Conservation (phyloP, 2,888 invertebrate genomes). For the Trichacis sp. region DNA sequence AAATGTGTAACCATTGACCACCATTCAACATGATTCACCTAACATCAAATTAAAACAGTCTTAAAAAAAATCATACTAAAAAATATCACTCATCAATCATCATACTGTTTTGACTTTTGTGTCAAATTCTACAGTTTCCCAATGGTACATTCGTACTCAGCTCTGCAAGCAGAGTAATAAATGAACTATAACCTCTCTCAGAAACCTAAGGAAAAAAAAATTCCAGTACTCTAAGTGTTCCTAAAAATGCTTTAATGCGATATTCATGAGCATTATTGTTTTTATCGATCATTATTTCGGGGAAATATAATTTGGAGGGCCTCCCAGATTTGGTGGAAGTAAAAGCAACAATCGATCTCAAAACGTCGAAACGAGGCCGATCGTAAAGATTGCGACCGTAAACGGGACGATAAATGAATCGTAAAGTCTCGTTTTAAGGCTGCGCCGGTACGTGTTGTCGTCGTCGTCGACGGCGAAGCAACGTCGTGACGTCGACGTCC, state of each 20-base stretch:
- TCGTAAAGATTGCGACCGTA: slow-evolving; percentile 53
- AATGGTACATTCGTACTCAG: no score
- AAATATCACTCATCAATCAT: no score
- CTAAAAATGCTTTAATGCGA: not conserved
- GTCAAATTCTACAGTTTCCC: no score
- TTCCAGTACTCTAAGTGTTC: not conserved
- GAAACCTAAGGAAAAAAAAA: not conserved
- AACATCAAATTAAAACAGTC: no score
- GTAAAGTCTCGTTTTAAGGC: slow-evolving; percentile 49
- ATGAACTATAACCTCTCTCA: no score
- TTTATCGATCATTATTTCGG: slow-evolving; percentile 21
- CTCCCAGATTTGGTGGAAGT: slow-evolving; percentile 19
- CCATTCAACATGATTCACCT: no score
- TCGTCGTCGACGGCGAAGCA: no score
- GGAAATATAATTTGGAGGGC: slow-evolving; percentile 28
- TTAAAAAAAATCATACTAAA: no score
- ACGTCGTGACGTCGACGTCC: not conserved
- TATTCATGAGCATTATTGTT: no score
- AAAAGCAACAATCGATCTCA: slow-evolving; percentile 36
- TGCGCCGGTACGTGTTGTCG: slow-evolving; percentile 26
- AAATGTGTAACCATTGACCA: no score
- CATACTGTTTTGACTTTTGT: no score
- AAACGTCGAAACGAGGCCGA: slow-evolving; percentile 34
- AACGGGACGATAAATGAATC: slow-evolving; percentile 54
- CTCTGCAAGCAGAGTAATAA: no score